A percentile compares a stretch with the other conserved stretches of the same genome.
These are phyloP conservation scores for Psilopsiagon aymara DNA, from an alignment of 2,113 vertebrate genomes.

Conservation along the genomic window DNA sequence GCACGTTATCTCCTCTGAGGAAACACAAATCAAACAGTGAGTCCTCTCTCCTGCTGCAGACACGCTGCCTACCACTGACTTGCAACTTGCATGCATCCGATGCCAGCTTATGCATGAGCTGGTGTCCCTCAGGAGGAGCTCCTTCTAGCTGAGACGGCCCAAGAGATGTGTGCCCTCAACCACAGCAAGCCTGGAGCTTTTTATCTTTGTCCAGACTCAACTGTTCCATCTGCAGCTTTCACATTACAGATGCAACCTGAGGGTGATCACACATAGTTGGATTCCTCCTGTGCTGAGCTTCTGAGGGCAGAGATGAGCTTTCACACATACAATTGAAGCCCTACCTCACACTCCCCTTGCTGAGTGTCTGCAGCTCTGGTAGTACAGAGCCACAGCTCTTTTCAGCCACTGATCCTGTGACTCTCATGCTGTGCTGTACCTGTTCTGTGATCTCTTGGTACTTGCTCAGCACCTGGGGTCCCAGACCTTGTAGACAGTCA, in stretches of 20 bases:
- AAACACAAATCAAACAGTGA: not conserved
- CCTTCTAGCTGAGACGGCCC: not conserved
- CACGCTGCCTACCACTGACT: rapidly evolving
- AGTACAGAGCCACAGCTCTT: not conserved
- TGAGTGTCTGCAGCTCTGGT: not conserved
- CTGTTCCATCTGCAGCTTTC: not conserved
- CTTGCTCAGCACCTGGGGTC: not conserved
- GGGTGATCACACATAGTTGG: not conserved
- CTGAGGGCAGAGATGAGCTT: not conserved
- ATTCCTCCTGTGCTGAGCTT: not conserved
- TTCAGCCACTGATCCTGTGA: not conserved
- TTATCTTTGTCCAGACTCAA: not conserved
- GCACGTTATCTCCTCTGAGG: not conserved
- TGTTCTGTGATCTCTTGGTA: not conserved
- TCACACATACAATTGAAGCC: not conserved
- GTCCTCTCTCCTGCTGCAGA: not conserved
- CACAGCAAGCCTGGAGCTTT: not conserved
- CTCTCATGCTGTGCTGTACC: rapidly evolving
- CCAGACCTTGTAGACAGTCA: not conserved
- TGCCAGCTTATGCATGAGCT: not conserved
- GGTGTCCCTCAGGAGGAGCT: not conserved
- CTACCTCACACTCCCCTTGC: not conserved
- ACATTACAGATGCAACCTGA: rapidly evolving
- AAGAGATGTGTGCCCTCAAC: not conserved
- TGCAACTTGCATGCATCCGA: not conserved